Conservation (phyloP, 1,140 invertebrate genomes). For the Cyclina sinensis region DNA sequence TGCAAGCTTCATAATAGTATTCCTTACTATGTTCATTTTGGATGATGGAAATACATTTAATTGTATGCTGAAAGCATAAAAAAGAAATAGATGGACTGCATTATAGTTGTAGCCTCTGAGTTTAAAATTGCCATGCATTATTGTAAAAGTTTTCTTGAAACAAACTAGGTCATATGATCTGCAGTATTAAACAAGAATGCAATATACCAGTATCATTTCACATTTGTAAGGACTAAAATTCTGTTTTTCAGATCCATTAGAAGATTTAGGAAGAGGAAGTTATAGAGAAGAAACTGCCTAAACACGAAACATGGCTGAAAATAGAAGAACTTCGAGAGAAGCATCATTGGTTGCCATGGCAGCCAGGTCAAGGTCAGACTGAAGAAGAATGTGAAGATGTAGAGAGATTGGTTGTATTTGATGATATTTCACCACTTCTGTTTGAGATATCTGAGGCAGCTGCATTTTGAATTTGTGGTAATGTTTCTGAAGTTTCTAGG, state of each 20-base stretch:
- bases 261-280: constrained; percentile 80
- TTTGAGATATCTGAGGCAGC: constrained; percentile 80
- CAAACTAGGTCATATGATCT: no score
- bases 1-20: no score
- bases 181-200: no score
- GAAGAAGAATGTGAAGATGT: constrained; percentile 87
- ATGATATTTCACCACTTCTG: constrained; percentile 85
- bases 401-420: constrained; percentile 87
- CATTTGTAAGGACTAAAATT: background rate
- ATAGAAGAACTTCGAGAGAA: constrained; percentile 86
- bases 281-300: constrained; percentile 72
- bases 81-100: no score
- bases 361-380: constrained; percentile 80
- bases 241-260: constrained; percentile 74
- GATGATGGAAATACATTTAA: no score
- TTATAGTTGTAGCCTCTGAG: no score
- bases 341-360: constrained; percentile 87
- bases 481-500: constrained; percentile 86
- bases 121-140: no score
- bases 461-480: constrained; percentile 82
- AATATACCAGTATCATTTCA: background rate
- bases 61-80: no score
- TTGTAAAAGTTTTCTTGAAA: no score
- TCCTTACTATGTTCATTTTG: no score
- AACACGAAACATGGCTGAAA: constrained; percentile 85